phyloP scores from a whole-genome alignment of 2,797 vertebrate genomes.

The Cirrhinus molitorella region DNA sequence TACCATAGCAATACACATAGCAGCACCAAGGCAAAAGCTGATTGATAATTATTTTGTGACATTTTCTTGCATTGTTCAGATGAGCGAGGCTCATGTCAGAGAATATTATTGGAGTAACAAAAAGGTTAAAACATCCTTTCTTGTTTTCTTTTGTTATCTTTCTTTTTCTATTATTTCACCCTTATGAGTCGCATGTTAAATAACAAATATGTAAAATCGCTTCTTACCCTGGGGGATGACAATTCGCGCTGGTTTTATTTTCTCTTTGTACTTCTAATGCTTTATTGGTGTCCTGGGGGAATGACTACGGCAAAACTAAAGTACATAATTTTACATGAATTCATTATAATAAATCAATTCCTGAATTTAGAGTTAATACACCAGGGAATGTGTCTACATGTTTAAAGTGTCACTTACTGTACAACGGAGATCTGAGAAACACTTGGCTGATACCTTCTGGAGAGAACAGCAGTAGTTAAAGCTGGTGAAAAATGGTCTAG shows the following conservation, averaged over 20 bases:
- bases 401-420: slow-evolving; percentile 28
- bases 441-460: not conserved
- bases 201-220: slow-evolving; percentile 26
- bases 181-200: not conserved
- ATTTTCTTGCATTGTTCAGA: slow-evolving; percentile 11
- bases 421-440: not conserved
- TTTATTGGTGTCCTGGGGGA: slow-evolving; percentile 10
- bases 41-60: not conserved
- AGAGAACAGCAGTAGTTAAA: not conserved
- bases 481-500: not conserved
- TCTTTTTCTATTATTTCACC: slow-evolving; percentile 5
- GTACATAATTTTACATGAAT: slow-evolving; percentile 36
- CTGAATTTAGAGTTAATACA: slow-evolving; percentile 22
- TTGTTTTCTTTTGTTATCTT: slow-evolving; percentile 7
- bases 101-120: not conserved
- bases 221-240: slow-evolving; percentile 18
- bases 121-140: not conserved
- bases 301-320: slow-evolving; percentile 20
- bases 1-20: not conserved
- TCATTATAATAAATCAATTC: slow-evolving; percentile 26
- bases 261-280: slow-evolving; percentile 39
- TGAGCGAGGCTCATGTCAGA: not conserved
- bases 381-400: slow-evolving; percentile 20
- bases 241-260: slow-evolving; percentile 32
- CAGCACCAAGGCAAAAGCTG: not conserved